Conservation (phyloP, 2,113 vertebrate genomes). For the Eretmochelys imbricata region DNA sequence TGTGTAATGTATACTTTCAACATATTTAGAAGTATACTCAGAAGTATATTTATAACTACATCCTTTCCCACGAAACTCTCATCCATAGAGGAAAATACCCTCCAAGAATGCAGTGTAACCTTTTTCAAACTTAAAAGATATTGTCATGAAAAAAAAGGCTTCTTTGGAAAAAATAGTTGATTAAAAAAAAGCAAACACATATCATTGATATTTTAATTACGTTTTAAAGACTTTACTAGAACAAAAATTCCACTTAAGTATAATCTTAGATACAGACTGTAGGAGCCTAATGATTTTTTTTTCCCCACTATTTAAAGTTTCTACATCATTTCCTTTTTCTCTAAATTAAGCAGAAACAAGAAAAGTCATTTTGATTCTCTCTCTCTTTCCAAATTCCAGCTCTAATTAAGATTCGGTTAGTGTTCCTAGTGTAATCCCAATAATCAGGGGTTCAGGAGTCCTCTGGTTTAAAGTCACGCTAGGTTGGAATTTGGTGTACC, state of each 20-base stretch:
- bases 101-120: background rate
- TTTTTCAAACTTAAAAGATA: background rate
- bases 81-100: background rate
- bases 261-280: constrained; percentile 6
- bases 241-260: background rate
- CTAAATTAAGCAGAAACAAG: constrained; percentile 45
- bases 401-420: constrained; percentile 25
- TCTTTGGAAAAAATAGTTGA: background rate
- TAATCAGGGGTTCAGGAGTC: background rate
- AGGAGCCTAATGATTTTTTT: constrained; percentile 18
- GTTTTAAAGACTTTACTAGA: background rate
- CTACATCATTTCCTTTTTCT: constrained; percentile 32
- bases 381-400: background rate
- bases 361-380: constrained; percentile 16
- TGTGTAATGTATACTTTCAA: background rate
- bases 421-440: background rate
- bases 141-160: background rate
- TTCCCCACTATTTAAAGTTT: background rate
- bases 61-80: background rate
- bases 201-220: constrained; percentile 36
- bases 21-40: background rate
- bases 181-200: constrained; percentile 36
- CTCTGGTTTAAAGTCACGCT: constrained; percentile 40
- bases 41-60: constrained; percentile 46
- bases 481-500: background rate